A percentile compares a stretch with the other conserved stretches of the same genome.
phyloP scores from a whole-genome alignment of 2,113 vertebrate species.

The Stomatorhinus ivindoensis region DNA sequence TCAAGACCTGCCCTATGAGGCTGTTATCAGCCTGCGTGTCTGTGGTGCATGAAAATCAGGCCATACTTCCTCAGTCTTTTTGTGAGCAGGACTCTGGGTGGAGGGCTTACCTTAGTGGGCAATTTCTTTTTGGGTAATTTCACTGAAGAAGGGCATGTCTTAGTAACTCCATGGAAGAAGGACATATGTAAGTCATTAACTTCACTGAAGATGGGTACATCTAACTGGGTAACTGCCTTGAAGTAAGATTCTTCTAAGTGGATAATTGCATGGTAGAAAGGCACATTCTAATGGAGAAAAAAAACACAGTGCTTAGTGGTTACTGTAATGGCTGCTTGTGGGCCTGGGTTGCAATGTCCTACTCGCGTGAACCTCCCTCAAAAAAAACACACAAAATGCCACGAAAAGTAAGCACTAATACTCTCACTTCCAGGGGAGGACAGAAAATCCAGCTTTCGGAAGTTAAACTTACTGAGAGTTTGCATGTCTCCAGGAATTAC shows the following conservation, averaged over 20 bases:
- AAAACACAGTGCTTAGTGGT: neutral
- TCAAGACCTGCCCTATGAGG: neutral
- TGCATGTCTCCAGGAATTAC: neutral
- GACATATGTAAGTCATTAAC: neutral
- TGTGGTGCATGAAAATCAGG: neutral
- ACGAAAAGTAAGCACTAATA: neutral
- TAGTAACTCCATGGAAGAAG: neutral
- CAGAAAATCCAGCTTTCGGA: neutral
- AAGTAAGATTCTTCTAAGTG: neutral
- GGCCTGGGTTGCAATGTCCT: neutral
- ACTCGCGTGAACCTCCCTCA: neutral
- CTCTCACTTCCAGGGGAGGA: neutral
- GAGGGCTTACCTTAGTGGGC: neutral
- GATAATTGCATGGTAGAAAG: neutral
- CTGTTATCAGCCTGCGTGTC: neutral
- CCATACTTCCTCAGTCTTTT: neutral
- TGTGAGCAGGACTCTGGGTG: neutral
- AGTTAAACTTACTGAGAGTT: neutral
- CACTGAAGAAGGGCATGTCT: neutral
- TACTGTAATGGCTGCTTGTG: neutral
- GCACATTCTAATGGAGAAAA: neutral
- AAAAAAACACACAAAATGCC: neutral
- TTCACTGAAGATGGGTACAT: neutral
- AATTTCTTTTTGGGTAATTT: neutral
- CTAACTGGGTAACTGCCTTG: neutral